phyloP scores from a whole-genome alignment of 2,888 invertebrate species.

The Nomada hirtipes region DNA sequence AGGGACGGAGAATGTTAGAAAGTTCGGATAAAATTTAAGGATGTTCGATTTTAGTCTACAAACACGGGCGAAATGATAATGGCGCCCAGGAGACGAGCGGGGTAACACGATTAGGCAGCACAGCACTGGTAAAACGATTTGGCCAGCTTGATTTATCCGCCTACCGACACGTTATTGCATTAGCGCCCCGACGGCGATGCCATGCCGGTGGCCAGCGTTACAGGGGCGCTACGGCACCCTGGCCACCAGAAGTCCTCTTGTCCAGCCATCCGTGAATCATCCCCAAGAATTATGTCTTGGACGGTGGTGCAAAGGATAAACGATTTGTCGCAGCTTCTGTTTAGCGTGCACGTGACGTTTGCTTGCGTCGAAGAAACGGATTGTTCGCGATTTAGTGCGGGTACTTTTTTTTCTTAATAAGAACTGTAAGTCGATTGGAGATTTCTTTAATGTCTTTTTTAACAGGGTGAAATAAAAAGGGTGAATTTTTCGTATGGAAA shows the following conservation, averaged over 20 bases:
- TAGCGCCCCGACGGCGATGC: constrained; percentile 76
- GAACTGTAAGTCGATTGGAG: too few relatives aligned
- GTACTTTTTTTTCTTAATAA: too few relatives aligned
- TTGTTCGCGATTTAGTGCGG: neutral
- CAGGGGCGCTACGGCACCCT: constrained; percentile 49
- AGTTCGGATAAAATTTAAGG: neutral
- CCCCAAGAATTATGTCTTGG: constrained; percentile 74
- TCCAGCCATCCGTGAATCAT: constrained; percentile 76
- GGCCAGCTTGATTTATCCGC: constrained; percentile 81
- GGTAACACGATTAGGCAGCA: constrained; percentile 81
- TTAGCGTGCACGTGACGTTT: neutral
- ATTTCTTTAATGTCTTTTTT: too few relatives aligned
- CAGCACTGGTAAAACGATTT: constrained; percentile 72
- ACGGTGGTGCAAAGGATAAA: constrained; percentile 53
- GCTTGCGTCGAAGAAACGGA: neutral
- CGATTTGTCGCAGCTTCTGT: constrained; percentile 54
- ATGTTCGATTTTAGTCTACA: neutral
- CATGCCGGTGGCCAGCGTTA: constrained; percentile 59
- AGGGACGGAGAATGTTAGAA: neutral
- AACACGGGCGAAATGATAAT: constrained; percentile 66
- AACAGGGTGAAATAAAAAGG: too few relatives aligned
- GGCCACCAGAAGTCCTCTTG: constrained; percentile 55
- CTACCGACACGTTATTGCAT: constrained; percentile 82
- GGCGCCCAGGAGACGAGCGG: constrained; percentile 77
- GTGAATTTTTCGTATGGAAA: too few relatives aligned